Evolutionary conservation across 2,113 vertebrate species (phyloP), one percentile per base, ranked within the genome.

Genomic region (Mustela lutreola): DNA sequence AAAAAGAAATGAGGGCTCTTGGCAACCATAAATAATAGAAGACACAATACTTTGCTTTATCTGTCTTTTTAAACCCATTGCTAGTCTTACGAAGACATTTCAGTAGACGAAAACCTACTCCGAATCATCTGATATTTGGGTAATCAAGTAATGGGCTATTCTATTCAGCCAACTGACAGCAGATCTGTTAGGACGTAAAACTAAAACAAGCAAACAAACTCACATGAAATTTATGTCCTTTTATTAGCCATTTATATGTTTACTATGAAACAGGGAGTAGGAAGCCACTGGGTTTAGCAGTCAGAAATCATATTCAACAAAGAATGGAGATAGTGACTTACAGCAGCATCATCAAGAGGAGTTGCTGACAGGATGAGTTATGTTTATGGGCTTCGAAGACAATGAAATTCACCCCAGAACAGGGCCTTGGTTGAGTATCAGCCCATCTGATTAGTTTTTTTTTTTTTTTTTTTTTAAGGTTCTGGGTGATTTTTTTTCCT

Each of bases 101-200:
- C 53, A 42, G 33, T 5, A 95, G 62, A 84, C 36, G 16, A 42
- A 93, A 82, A 91, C 73, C 36, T 83, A 60, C 48, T 18, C 56
- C 31, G 63, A 71, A 65, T 58, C 62, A 70, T 45, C 31, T 78
- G 39, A 31, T 67, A 78, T 56, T 65, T 88, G 50, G 50, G 33
- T 48, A 94, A 95, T 65, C 42, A 96, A 94, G 39, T 48, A n/a
- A 97, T 21, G 56, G 56, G 62, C n/a, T 85, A 62, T 18, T 76
- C 11, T 85, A 65, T 60, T 84, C 11, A 79, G 89, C 31, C 48
- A 36, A 87, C 36, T 71, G 42, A 65, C 50, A 97, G 75, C 36
- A 85, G 94, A 82, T 53, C 21, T 79, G 50, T 53, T 65, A 53
- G 45, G 4, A 83, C 78, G 48, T 56, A 60, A 62, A 94, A 88